Percentiles rank a stretch among this genome's conserved stretches.
Evolutionary conservation across 2,888 invertebrate species (phyloP).

Genomic region (Leucania comma): DNA sequence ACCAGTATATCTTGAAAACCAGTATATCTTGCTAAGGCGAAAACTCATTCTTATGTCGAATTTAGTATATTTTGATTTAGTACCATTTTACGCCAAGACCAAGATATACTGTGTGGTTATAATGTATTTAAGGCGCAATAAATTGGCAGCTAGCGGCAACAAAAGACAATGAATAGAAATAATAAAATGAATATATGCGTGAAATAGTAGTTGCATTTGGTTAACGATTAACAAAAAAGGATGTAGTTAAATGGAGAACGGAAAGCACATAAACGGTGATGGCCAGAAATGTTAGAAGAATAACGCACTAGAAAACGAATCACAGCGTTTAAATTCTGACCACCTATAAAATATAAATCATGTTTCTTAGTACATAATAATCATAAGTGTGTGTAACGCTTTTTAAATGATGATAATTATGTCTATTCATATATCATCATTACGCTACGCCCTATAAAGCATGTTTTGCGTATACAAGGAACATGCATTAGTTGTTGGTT

Average conservation of each 20-base stretch:
- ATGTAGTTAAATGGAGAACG: neutral
- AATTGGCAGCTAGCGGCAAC: conserved; percentile 5
- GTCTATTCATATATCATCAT: neutral
- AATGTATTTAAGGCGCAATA: neutral
- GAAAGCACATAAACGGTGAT: neutral
- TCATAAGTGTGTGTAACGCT: neutral
- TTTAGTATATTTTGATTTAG: conserved; percentile 4
- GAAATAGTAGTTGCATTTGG: neutral
- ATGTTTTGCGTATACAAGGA: neutral
- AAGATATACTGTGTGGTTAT: conserved; percentile 1
- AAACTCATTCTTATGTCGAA: neutral
- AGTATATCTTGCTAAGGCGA: neutral
- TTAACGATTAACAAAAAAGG: neutral
- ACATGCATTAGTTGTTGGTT: neutral
- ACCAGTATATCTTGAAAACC: conserved; percentile 13
- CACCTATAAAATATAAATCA: too few species aligned
- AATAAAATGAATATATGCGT: conserved; percentile 6
- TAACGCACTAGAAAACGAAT: neutral
- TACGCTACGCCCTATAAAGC: neutral
- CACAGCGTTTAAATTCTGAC: neutral
- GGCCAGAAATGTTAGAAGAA: neutral
- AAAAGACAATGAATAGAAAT: conserved; percentile 19
- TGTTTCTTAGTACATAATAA: neutral
- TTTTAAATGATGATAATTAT: neutral
- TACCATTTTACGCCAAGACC: neutral